phyloP scores from a whole-genome alignment of 2,888 invertebrate genomes.

The Morinoia aosen region DNA sequence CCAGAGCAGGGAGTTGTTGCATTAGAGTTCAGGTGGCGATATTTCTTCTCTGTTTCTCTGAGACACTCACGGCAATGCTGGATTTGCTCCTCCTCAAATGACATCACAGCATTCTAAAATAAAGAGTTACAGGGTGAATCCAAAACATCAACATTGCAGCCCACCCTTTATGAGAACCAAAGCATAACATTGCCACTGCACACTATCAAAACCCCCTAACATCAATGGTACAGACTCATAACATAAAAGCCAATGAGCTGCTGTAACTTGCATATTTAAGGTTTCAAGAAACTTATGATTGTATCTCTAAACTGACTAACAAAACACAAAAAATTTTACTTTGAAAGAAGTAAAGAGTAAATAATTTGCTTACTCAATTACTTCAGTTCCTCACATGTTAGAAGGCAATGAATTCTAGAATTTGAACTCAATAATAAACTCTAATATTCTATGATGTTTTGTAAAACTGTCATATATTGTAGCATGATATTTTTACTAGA shows the following conservation, averaged over 20 bases:
- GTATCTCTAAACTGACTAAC: too few relatives aligned
- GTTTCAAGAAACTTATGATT: too few relatives aligned
- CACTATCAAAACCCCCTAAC: not conserved
- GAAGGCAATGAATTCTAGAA: too few relatives aligned
- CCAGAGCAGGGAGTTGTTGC: not conserved
- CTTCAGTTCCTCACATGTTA: too few relatives aligned
- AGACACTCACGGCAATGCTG: constrained; percentile 77
- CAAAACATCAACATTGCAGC: not conserved
- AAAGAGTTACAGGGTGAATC: not conserved
- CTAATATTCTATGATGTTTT: too few relatives aligned
- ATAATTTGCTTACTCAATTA: too few relatives aligned
- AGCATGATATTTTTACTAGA: too few relatives aligned
- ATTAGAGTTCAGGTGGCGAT: not conserved
- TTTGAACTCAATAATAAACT: too few relatives aligned
- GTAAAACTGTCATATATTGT: too few relatives aligned
- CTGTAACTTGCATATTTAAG: not conserved
- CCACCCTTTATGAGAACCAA: not conserved
- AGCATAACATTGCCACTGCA: not conserved
- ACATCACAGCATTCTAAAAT: constrained; percentile 79
- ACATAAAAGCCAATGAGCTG: not conserved
- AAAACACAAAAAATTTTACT: too few relatives aligned
- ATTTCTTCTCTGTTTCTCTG: constrained; percentile 71
- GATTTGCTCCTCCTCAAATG: constrained; percentile 79
- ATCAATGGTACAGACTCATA: not conserved
- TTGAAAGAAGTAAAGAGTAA: too few relatives aligned